Evolutionary conservation across 1,140 invertebrate genomes (phyloP).

Genomic region (Cherax destructor): DNA sequence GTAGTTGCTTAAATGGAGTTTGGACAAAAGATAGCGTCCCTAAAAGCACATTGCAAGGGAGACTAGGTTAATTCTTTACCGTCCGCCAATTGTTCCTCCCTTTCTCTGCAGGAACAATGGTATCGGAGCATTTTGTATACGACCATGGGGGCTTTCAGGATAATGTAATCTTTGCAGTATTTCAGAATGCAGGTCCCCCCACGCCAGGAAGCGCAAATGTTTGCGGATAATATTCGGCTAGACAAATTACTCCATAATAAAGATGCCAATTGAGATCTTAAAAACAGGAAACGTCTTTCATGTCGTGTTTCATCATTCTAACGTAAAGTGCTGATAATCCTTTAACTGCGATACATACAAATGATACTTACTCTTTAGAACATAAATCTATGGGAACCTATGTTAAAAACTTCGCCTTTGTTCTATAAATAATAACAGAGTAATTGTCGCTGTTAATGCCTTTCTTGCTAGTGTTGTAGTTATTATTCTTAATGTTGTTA

Average conservation of each 20-base stretch:
- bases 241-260: not conserved
- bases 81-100: not conserved
- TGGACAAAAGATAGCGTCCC: not conserved
- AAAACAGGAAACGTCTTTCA: too few species aligned
- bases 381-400: too few species aligned
- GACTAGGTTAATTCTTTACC: constrained; percentile 1
- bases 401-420: too few species aligned
- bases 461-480: too few species aligned
- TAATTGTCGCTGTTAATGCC: too few species aligned
- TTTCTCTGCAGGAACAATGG: not conserved
- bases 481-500: too few species aligned
- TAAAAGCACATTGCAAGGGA: constrained; percentile 3
- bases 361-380: too few species aligned
- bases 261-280: too few species aligned
- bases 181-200: not conserved
- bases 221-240: not conserved
- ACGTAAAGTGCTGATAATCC: too few species aligned
- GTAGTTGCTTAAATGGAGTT: not conserved
- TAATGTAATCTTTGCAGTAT: constrained; percentile 4
- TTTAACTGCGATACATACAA: too few species aligned
- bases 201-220: not conserved
- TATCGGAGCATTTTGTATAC: constrained; percentile 2
- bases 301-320: too few species aligned
- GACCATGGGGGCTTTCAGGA: not conserved
- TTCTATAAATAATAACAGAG: too few species aligned